Percentiles rank a stretch among this genome's conserved stretches.
These are phyloP conservation scores for Eledona agricola DNA, from an alignment of 2,888 invertebrate genomes.

Conservation along the genomic window DNA sequence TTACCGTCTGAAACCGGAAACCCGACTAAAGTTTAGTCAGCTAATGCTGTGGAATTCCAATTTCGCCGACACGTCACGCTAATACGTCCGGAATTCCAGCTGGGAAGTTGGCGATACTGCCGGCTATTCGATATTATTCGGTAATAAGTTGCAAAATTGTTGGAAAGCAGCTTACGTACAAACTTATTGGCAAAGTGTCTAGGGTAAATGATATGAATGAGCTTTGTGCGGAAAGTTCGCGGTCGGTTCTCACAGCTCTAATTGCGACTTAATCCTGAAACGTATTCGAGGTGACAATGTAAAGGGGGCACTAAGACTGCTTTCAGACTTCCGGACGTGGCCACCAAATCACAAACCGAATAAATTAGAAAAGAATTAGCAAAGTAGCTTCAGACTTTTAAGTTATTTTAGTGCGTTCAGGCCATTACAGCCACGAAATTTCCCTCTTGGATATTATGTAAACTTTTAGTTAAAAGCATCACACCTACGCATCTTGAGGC, in stretches of 20 bases:
- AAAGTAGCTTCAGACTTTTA: too few species aligned
- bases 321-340: too few species aligned
- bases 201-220: constrained; percentile 28
- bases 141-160: constrained; percentile 11
- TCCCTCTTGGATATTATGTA: too few species aligned
- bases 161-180: constrained; percentile 12
- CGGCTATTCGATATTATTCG: constrained; percentile 15
- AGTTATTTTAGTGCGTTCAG: too few species aligned
- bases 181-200: constrained; percentile 29
- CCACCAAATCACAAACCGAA: too few species aligned
- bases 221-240: constrained; percentile 17
- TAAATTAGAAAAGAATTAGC: too few species aligned
- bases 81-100: constrained; percentile 21
- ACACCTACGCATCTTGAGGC: too few species aligned
- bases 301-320: too few species aligned
- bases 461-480: too few species aligned
- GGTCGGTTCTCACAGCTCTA: constrained; percentile 14
- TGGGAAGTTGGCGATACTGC: constrained; percentile 1
- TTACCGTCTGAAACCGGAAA: constrained; percentile 22
- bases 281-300: constrained; percentile 18
- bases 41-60: constrained; percentile 29
- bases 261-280: constrained; percentile 23
- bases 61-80: constrained; percentile 22
- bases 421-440: too few species aligned
- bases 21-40: constrained; percentile 25